A percentile compares a stretch with the other conserved stretches of the same genome.
phyloP scores from a whole-genome alignment of 64 coral and sea anemone genomes.

The Montipora capricornis region DNA sequence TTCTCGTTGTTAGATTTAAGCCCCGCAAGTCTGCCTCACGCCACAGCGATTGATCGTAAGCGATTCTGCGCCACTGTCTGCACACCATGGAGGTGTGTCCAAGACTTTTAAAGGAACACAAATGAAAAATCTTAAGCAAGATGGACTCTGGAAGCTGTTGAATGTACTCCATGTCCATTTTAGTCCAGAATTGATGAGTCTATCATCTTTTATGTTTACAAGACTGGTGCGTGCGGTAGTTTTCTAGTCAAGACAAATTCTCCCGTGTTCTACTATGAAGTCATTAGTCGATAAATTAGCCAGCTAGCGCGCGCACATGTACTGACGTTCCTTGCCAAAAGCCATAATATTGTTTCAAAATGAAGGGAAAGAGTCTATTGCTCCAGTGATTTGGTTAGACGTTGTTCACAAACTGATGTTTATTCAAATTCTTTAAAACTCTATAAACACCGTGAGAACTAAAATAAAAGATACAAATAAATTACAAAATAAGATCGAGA shows the following conservation, averaged over 20 bases:
- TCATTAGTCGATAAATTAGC: background rate
- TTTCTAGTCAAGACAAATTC: background rate
- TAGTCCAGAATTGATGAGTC: background rate
- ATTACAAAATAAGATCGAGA: too few species aligned
- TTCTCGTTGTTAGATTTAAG: slow-evolving; percentile 14
- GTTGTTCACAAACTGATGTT: too few species aligned
- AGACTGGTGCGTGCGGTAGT: too few species aligned
- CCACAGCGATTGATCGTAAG: slow-evolving; percentile 79
- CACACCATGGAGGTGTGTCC: slow-evolving; percentile 42
- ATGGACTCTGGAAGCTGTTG: slow-evolving; percentile 78
- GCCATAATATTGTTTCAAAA: too few species aligned
- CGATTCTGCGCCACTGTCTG: slow-evolving; percentile 64
- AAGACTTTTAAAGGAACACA: slow-evolving; percentile 27
- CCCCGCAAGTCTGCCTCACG: slow-evolving; percentile 55
- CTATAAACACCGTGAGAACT: too few species aligned
- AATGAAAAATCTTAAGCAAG: slow-evolving; percentile 71
- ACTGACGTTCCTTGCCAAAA: too few species aligned
- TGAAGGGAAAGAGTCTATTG: too few species aligned
- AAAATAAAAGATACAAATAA: too few species aligned
- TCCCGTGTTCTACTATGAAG: slow-evolving; percentile 7
- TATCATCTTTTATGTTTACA: too few species aligned
- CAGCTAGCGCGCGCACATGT: background rate
- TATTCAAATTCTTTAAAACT: too few species aligned
- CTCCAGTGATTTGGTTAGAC: too few species aligned
- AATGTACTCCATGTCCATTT: slow-evolving; percentile 18